phyloP scores from a whole-genome alignment of 2,113 vertebrate species.

The Echinops telfairi region DNA sequence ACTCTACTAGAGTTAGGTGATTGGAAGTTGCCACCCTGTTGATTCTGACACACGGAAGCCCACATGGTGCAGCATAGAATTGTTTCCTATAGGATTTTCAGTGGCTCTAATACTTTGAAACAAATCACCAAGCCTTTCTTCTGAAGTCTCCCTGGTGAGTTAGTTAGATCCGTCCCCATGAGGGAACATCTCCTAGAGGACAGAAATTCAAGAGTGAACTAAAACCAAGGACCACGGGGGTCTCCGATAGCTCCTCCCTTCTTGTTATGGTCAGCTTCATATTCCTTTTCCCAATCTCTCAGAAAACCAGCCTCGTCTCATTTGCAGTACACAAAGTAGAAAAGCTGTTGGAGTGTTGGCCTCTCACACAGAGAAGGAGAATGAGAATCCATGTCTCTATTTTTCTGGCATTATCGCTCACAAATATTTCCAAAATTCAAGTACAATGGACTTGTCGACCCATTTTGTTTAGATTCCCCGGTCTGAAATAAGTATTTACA shows the following conservation, averaged over 20 bases:
- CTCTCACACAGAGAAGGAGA: conserved; percentile 46
- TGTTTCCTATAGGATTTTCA: neutral
- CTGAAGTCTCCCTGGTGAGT: neutral
- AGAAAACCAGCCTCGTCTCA: neutral
- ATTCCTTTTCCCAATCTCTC: neutral
- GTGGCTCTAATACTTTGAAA: neutral
- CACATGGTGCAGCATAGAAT: neutral
- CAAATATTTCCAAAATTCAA: neutral
- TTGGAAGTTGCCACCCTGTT: neutral
- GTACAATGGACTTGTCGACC: neutral
- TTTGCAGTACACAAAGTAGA: neutral
- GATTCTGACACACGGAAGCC: neutral
- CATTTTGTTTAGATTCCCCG: neutral
- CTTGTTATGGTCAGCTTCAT: neutral
- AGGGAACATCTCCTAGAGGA: neutral
- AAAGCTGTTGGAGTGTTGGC: neutral
- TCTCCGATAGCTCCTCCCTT: neutral
- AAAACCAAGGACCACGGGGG: neutral
- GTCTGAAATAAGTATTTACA: neutral
- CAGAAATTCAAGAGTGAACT: neutral
- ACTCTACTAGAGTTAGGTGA: neutral
- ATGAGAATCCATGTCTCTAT: neutral
- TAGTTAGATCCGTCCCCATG: neutral
- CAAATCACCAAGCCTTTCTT: neutral
- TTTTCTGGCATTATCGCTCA: neutral